Evolutionary conservation across 2,113 vertebrate genomes (phyloP), one percentile per base, ranked within the genome.

Genomic region (Progne subis): DNA sequence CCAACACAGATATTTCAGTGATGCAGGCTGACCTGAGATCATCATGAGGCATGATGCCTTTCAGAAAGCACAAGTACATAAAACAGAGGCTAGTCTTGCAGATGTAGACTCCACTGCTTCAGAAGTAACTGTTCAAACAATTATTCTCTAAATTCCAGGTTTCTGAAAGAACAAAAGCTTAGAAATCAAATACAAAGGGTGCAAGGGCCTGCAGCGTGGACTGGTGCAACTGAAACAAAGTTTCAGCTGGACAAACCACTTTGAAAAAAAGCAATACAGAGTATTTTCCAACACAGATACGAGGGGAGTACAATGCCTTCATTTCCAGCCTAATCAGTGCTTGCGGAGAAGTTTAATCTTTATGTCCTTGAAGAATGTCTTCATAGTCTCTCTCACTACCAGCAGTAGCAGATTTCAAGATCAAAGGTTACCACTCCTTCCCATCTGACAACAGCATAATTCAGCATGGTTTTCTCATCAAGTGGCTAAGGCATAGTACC

Each of bases 401-500:
- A 80, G 8, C 25, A 90, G 64, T 34, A 86, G 72, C 56, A 86
- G 55, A 90, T 80, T 80, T 86, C 68, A 65, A 77, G 75, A 94
- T 71, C 79, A 93, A 92, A 93, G 85, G 63, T 74, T 75, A 91
- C 32, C 72, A 63, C n/a, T 91, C 43, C 71, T 88, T 80, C 82
- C 43, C 47, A 67, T 70, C 43, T 74, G 82, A 94, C 72, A 95
- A 20, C 64, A 80, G 39, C 0, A 2, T 23, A 63, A 59, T 31
- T 68, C 57, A 68, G 81, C 41, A 60, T 57, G 88, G 34, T 78
- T 93, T 95, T 81, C 92, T 92, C 72, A 81, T 83, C 64, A 86
- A 71, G 67, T 0, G 9, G 26, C 4, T 18, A 28, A 52, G 24
- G 3, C 41, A 19, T 46, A 80, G 39, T 4, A 53, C 59, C 74